Percentiles rank a stretch among this genome's conserved stretches.
These are phyloP conservation scores for Anolis apletophallus DNA, from an alignment of 2,797 vertebrate genomes.

Conservation along the genomic window DNA sequence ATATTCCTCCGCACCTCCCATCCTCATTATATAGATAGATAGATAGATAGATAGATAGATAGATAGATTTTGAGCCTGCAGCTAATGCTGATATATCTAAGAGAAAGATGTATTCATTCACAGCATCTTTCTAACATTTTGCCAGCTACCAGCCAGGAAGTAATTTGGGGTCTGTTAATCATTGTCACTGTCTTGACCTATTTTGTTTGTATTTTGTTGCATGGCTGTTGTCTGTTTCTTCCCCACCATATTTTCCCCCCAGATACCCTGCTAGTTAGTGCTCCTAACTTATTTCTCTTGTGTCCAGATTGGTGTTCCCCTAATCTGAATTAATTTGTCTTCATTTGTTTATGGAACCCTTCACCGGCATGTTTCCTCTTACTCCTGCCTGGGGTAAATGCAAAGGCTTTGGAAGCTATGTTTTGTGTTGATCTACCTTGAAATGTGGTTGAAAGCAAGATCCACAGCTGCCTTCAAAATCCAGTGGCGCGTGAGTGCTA, in stretches of 20 bases:
- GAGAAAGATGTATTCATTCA: background rate
- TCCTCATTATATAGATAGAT: too few species aligned
- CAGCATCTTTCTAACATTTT: background rate
- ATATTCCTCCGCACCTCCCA: too few species aligned
- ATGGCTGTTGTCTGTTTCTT: background rate
- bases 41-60: too few species aligned
- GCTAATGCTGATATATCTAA: background rate
- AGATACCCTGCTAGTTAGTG: background rate
- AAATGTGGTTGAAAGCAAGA: background rate
- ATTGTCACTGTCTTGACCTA: too few species aligned
- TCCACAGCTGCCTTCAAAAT: background rate
- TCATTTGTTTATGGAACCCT: background rate
- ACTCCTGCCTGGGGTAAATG: background rate
- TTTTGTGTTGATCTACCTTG: background rate
- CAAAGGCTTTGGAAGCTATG: background rate
- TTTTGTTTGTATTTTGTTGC: background rate
- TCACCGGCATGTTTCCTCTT: background rate
- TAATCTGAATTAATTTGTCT: conserved; percentile 1
- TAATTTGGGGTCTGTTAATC: too few species aligned
- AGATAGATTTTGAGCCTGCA: too few species aligned
- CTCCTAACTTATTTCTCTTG: background rate
- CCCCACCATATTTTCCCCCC: background rate
- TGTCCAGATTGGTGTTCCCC: background rate
- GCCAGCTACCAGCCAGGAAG: too few species aligned
- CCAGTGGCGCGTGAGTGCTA: background rate